phyloP scores from a whole-genome alignment of 2,797 vertebrate species.

The Manis crassicaudata region DNA sequence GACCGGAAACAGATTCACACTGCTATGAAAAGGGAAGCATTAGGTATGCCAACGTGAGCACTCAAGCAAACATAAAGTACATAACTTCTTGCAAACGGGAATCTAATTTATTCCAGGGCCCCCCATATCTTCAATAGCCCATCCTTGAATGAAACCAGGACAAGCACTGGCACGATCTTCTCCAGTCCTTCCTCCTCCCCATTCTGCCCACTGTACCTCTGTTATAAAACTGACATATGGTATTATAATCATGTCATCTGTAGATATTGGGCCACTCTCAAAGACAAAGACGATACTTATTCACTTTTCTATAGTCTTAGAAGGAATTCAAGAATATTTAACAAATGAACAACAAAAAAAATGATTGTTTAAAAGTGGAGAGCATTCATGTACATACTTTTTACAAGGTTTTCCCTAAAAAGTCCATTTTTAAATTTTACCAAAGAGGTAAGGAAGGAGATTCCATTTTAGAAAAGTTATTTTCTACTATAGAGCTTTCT shows the following conservation, averaged over 20 bases:
- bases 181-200: too few species aligned
- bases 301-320: not conserved
- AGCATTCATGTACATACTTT: not conserved
- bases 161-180: not conserved
- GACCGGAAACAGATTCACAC: not conserved
- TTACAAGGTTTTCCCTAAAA: not conserved
- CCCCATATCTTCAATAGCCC: not conserved
- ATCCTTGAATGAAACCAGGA: not conserved
- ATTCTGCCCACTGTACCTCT: not conserved
- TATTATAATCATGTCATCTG: not conserved
- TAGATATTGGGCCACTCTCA: not conserved
- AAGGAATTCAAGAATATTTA: not conserved
- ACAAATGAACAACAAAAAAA: not conserved
- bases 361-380: not conserved
- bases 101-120: too few species aligned
- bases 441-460: not conserved
- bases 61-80: not conserved
- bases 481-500: not conserved
- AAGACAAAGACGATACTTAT: not conserved
- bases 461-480: not conserved
- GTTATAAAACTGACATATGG: not conserved
- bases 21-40: not conserved
- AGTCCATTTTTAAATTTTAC: conserved; percentile 47
- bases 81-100: not conserved
- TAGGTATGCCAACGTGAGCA: not conserved